Evolutionary conservation across 1,140 invertebrate species (phyloP), one percentile per base, ranked within the genome.

Genomic region (Papilio helenus): DNA sequence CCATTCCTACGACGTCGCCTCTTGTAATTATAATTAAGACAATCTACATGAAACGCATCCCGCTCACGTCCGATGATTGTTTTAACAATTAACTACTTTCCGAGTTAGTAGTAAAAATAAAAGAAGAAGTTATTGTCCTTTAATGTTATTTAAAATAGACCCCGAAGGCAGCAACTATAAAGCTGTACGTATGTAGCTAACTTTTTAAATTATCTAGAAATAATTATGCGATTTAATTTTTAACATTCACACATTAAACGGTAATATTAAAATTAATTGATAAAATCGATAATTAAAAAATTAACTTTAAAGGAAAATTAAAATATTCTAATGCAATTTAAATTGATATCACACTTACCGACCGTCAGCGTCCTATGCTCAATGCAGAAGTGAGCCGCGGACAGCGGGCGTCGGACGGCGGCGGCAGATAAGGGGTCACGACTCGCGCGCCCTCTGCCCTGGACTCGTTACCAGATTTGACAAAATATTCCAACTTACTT

Each of bases 341-440:
- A 39, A 16, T 26, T 46, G n/a, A 39, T 14, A 73, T 46, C 20
- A n/a, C 78, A 79, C 83, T 84, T 73, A 84, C 84, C 80, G 68
- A 72, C 29, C 68, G 68, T n/a, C 68, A 72, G 68, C 68, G 29
- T 42, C 16, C 16, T 39, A 26, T 72, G 29, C n/a, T 20, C 10
- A 76, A 14, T 51, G 65, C 72, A 77, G 46, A 68, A 79, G 80
- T 79, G 51, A 49, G 39, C 39, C 39, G 26, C 16, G 76, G 34
- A 42, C 68, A 55, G 77, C 73, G 68, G 16, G 80, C 71, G 44
- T 79, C n/a, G 73, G 72, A 73, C 42, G 79, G 61, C 55, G 61
- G 34, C 12, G 20, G n/a, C 44, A 76, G 86, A 84, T 86, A 87
- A 85, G 58, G 78, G 84, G 83, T 85, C 81, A 84, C 79, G 81